A percentile compares a stretch with the other conserved stretches of the same genome.
Evolutionary conservation across 2,797 vertebrate genomes (phyloP).

Genomic region (Rhinichthys osculus): DNA sequence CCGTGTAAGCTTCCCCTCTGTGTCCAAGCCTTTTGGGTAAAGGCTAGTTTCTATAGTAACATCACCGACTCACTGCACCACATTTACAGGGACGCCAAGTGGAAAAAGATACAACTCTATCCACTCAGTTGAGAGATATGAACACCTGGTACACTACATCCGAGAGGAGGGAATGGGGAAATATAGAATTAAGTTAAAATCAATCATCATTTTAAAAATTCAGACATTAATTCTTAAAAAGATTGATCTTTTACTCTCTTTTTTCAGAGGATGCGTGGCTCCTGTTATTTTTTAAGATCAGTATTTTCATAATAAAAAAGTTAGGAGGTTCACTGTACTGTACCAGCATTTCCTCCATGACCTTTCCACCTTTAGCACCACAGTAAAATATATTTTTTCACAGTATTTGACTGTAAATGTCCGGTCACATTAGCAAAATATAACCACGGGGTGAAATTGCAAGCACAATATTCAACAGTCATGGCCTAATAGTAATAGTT

Average conservation of each 20-base stretch:
- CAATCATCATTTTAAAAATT: neutral
- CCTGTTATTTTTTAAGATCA: neutral
- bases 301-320: neutral
- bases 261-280: neutral
- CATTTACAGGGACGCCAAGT: slow-evolving; percentile 73
- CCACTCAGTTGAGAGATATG: slow-evolving; percentile 66
- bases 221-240: neutral
- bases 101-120: slow-evolving; percentile 67
- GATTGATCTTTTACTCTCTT: neutral
- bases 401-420: neutral
- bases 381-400: neutral
- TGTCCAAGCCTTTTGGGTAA: slow-evolving; percentile 58
- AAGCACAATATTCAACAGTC: neutral
- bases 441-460: neutral
- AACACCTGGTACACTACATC: slow-evolving; percentile 65
- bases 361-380: neutral
- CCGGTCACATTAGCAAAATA: neutral
- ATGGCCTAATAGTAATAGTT: neutral
- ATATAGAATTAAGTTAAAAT: neutral
- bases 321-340: neutral
- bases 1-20: slow-evolving; percentile 39
- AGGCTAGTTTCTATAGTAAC: slow-evolving; percentile 81
- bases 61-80: slow-evolving; percentile 70
- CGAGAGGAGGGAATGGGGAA: slow-evolving; percentile 31
- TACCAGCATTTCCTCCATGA: neutral